Evolutionary conservation across 2,113 vertebrate species (phyloP).

Genomic region (Rhegmatorhina hoffmannsi): DNA sequence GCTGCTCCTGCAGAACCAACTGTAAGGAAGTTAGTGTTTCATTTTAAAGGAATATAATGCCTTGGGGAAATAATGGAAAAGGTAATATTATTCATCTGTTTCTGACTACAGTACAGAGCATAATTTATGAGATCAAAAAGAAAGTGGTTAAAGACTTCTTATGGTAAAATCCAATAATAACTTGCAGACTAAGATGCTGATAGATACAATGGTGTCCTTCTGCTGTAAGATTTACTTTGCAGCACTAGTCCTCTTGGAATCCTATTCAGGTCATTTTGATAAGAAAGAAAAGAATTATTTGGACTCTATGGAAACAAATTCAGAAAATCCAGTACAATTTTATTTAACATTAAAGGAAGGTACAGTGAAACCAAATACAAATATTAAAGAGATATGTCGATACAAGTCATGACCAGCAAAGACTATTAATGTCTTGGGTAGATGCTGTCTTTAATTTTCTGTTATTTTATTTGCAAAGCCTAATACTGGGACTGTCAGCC

Average conservation of each 20-base stretch:
- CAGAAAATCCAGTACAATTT: not conserved
- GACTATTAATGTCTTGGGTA: not conserved
- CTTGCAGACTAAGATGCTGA: not conserved
- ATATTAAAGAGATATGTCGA: not conserved
- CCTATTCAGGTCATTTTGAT: not conserved
- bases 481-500: not conserved
- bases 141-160: not conserved
- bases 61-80: not conserved
- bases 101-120: not conserved
- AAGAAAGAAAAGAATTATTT: not conserved
- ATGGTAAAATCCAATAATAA: not conserved
- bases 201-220: not conserved
- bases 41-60: not conserved
- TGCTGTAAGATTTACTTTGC: not conserved
- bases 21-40: not conserved
- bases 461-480: not conserved
- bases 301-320: not conserved
- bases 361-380: not conserved
- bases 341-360: not conserved
- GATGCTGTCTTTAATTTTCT: not conserved
- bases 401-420: not conserved
- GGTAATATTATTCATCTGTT: not conserved
- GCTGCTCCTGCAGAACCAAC: not conserved
- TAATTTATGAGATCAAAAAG: not conserved
- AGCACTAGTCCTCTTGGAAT: not conserved